Percentiles rank a stretch among this genome's conserved stretches.
Conservation (phyloP, 2,797 vertebrate genomes). For the Megaceryle alcyon region DNA sequence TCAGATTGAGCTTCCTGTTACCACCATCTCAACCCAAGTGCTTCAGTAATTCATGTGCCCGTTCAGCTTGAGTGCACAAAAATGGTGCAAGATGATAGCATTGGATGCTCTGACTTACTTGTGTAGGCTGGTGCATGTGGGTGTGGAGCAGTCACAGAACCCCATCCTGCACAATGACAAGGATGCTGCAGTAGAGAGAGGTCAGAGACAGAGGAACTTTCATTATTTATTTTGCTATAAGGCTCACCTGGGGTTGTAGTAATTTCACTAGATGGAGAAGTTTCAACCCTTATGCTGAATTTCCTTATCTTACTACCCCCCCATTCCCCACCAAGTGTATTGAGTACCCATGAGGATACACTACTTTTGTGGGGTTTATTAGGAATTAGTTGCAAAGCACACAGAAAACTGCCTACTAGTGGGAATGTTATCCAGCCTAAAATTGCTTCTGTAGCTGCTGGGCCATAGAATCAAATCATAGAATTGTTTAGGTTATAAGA, state of each 20-base stretch:
- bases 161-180: neutral
- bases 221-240: neutral
- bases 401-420: neutral
- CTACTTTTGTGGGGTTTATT: neutral
- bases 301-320: neutral
- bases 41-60: neutral
- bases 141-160: neutral
- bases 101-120: neutral
- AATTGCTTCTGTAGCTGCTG: neutral
- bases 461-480: neutral
- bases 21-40: neutral
- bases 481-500: neutral
- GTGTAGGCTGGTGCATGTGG: rapidly evolving
- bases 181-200: too few relatives aligned
- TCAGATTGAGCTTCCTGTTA: neutral
- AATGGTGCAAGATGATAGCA: neutral
- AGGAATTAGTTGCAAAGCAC: neutral
- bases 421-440: neutral
- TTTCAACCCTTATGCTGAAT: neutral
- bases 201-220: too few relatives aligned
- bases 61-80: neutral
- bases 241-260: neutral
- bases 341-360: neutral
- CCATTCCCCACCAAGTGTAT: too few relatives aligned
- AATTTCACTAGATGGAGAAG: neutral